Evolutionary conservation across 2,797 vertebrate genomes (phyloP).

Genomic region (Lutjanus campechanus): DNA sequence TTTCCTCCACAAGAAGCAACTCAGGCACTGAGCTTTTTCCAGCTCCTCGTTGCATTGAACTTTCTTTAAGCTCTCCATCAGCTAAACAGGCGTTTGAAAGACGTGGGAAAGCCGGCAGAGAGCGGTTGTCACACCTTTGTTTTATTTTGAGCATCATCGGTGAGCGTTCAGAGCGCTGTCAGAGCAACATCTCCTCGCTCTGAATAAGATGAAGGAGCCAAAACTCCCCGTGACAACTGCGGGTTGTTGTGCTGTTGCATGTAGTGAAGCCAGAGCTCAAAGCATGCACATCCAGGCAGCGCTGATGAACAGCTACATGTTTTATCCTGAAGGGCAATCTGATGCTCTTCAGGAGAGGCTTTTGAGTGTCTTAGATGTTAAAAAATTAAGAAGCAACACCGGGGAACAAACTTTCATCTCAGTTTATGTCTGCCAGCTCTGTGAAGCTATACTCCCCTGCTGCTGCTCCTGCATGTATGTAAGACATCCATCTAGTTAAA

Average conservation of each 20-base stretch:
- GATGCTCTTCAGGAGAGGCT: conserved; percentile 32
- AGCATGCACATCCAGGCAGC: conserved; percentile 41
- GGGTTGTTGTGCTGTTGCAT: conserved; percentile 42
- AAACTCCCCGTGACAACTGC: conserved; percentile 48
- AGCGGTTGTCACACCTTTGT: conserved; percentile 22
- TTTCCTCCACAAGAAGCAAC: too few relatives aligned
- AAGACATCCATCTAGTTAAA: conserved; percentile 9
- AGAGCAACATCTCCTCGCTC: conserved; percentile 32
- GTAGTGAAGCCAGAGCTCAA: conserved; percentile 24
- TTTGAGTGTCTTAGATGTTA: conserved; percentile 38
- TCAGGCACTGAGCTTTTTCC: background rate
- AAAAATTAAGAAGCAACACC: conserved; percentile 40
- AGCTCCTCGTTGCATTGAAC: background rate
- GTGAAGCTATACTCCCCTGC: background rate
- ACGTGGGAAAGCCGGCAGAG: conserved; percentile 1
- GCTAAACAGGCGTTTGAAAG: conserved; percentile 16
- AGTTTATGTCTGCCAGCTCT: conserved; percentile 33
- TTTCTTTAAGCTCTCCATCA: conserved; percentile 26
- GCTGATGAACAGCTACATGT: conserved; percentile 47
- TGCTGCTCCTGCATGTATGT: conserved; percentile 7
- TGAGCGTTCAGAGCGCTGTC: conserved; percentile 43
- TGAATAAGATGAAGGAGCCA: conserved; percentile 49
- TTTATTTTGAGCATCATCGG: conserved; percentile 42
- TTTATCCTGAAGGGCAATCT: conserved; percentile 54
- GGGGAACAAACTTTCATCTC: conserved; percentile 32